phyloP scores from a whole-genome alignment of 2,113 vertebrate genomes.

The Struthidea cinerea region DNA sequence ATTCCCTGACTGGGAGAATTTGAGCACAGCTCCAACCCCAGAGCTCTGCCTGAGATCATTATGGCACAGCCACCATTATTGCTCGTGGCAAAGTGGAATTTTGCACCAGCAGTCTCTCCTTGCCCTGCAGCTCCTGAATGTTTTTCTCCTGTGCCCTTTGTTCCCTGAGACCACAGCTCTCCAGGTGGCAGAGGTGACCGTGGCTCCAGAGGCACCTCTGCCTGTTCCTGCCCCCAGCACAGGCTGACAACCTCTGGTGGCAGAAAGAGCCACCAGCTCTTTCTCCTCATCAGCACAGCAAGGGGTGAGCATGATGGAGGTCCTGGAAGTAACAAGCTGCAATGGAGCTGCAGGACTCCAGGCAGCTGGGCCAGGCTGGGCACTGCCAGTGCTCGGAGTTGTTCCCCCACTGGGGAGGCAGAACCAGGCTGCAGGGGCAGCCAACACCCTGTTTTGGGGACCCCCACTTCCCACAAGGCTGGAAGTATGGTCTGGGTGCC shows the following conservation, averaged over 20 bases:
- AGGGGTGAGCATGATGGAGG: not conserved
- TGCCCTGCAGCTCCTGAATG: not conserved
- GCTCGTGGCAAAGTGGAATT: not conserved
- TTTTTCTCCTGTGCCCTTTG: not conserved
- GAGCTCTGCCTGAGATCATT: not conserved
- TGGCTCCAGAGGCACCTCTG: not conserved
- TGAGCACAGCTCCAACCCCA: not conserved
- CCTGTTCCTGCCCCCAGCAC: not conserved
- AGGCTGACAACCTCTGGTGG: not conserved
- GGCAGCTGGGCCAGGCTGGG: not conserved
- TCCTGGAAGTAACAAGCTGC: not conserved
- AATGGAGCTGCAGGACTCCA: not conserved
- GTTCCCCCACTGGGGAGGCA: not conserved
- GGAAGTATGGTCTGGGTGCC: not conserved
- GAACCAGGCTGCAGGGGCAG: not conserved
- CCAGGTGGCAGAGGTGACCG: not conserved
- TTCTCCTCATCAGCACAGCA: not conserved
- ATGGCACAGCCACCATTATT: accelerated
- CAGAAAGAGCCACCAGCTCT: not conserved
- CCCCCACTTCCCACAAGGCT: not conserved
- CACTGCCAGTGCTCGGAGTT: accelerated
- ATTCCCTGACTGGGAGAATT: not conserved
- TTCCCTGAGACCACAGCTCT: accelerated
- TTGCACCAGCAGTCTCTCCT: not conserved
- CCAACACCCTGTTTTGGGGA: not conserved